Evolutionary conservation across 37 sponge, comb jelly and placozoan species (phyloP).

Genomic region (Spongia lamella): DNA sequence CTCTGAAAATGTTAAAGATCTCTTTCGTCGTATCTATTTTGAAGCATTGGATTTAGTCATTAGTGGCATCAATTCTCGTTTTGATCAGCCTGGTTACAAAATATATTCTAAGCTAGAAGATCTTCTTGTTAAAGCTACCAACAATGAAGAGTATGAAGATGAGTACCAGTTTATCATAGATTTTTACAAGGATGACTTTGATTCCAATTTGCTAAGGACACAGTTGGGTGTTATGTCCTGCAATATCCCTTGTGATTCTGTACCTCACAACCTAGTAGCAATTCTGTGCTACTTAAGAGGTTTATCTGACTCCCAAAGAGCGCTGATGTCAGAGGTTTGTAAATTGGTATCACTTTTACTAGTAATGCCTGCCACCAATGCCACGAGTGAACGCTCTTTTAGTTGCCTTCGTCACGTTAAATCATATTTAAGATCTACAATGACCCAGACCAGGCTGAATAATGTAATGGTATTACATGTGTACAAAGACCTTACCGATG

Average conservation of each 20-base stretch:
- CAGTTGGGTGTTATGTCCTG: conserved; percentile 28
- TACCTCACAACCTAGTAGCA: too few species aligned
- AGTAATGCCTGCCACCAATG: conserved; percentile 73
- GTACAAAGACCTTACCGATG: conserved; percentile 44
- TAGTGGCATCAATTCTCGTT: conserved; percentile 17
- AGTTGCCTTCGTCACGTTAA: conserved; percentile 43
- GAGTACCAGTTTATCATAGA: conserved; percentile 30
- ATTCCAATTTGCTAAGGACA: not conserved
- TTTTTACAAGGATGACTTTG: conserved; percentile 42
- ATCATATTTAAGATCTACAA: conserved; percentile 49
- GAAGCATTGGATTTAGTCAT: conserved; percentile 60
- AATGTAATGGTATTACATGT: conserved; percentile 58
- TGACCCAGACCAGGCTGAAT: conserved; percentile 60
- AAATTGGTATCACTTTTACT: conserved; percentile 27
- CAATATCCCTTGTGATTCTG: too few species aligned
- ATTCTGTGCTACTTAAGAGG: conserved; percentile 17
- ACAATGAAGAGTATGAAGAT: conserved; percentile 11
- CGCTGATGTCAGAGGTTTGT: conserved; percentile 31
- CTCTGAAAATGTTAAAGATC: conserved; percentile 11
- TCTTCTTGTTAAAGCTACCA: conserved; percentile 22
- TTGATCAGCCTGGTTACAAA: conserved; percentile 50
- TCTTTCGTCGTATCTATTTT: conserved; percentile 34
- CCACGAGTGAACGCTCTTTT: conserved; percentile 63
- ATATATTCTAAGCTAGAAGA: conserved; percentile 47
- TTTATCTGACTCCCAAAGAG: conserved; percentile 7